phyloP scores from a whole-genome alignment of 2,888 invertebrate species.

The Sarcophaga variegata region DNA sequence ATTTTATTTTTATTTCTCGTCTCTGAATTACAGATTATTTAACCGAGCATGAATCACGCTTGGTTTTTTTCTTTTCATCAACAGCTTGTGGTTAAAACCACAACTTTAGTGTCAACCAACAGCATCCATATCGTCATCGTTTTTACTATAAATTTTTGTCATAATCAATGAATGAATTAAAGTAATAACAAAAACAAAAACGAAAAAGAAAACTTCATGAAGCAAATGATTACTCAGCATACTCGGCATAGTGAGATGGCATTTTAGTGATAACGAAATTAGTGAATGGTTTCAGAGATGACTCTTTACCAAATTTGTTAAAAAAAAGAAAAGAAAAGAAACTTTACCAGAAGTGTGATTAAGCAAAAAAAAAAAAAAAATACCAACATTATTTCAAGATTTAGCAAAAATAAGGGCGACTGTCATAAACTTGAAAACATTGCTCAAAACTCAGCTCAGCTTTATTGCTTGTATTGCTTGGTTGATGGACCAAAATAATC shows the following conservation, averaged over 20 bases:
- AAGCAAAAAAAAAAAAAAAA: constrained; percentile 13
- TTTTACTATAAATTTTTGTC: constrained; percentile 55
- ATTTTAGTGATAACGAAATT: constrained; percentile 54
- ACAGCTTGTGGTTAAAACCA: constrained; percentile 49
- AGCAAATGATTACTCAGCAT: constrained; percentile 56
- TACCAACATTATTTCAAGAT: neutral
- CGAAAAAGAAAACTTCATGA: neutral
- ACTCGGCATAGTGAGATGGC: constrained; percentile 45
- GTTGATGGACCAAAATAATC: constrained; percentile 60
- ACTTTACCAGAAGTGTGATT: constrained; percentile 10
- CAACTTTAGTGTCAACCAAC: constrained; percentile 45
- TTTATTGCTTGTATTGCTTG: neutral
- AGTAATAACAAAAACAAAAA: too few relatives aligned
- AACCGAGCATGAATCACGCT: constrained; percentile 60
- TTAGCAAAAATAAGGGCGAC: constrained; percentile 13
- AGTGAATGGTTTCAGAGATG: constrained; percentile 23
- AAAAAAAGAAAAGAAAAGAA: neutral
- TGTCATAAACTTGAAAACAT: constrained; percentile 64
- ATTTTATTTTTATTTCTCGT: constrained; percentile 18
- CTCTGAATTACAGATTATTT: constrained; percentile 39
- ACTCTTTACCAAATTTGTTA: constrained; percentile 29
- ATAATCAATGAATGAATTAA: constrained; percentile 53
- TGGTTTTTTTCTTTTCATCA: constrained; percentile 25
- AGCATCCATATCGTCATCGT: constrained; percentile 44
- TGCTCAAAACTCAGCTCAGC: constrained; percentile 42